Base-by-base conservation (phyloP, 1,140 invertebrate genomes). In the Scylla paramamosain region DNA sequence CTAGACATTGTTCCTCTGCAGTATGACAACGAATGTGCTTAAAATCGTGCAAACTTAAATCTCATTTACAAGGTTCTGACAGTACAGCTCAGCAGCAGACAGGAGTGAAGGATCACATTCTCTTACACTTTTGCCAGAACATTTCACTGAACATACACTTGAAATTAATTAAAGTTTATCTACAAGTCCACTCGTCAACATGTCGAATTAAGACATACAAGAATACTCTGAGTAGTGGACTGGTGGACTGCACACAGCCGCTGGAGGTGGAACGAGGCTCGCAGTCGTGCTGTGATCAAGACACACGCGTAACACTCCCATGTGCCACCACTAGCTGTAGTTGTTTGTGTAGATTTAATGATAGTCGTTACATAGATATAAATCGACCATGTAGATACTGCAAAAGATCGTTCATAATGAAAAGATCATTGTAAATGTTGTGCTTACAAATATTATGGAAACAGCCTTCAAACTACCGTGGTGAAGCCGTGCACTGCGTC, bases 291-390 rank as follows among this genome's bases (percentile, higher is more conserved):
- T 7, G 67, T 77, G 67, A n/a, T n/a, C 25, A 7, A 25, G 67
- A 7, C 67, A 77, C 7, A 77, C 67, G 8, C 67, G 20, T 77
- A 7, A 77, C 67, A 77, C n/a, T 59, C 39, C 20, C 2, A 77
- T n/a, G 67, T 77, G 67, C 67, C n/a, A 77, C 67, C 67, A 77
- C 20, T 77, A 77, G 67, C 67, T 77, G 67, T n/a, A n/a, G 67
- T 77, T 20, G 67, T n/a, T 77, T 77, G 67, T 77, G 67, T n/a
- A n/a, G 67, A n/a, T 77, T 12, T 77, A 77, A 7, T 77, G 67
- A 77, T 77, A 77, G n/a, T n/a, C 67, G n/a, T n/a, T 77, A 77
- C 20, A n/a, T 77, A 77, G 67, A n/a, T 77, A 77, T 25, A n/a
- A 77, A 77, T 77, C 25, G 25, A 77, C 67, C 67, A 7, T 77